Conservation (phyloP, 1,140 invertebrate species). For the Spodoptera frugiperda region DNA sequence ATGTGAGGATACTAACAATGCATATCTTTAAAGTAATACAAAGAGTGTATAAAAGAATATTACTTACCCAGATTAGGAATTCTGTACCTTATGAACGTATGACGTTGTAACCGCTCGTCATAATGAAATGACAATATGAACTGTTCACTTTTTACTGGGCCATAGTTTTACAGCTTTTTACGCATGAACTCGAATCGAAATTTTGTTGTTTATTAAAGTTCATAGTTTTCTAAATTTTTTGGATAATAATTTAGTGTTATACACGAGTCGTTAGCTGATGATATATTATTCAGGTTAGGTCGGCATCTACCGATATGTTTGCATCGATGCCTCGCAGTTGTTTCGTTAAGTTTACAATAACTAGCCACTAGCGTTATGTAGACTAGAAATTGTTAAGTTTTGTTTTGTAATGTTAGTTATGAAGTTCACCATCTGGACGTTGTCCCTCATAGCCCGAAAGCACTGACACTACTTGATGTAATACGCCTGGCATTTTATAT, state of each 20-base stretch:
- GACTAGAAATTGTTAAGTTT: constrained; percentile 49
- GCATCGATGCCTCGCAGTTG: constrained; percentile 50
- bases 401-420: constrained; percentile 47
- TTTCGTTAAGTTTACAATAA: constrained; percentile 38
- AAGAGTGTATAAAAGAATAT: constrained; percentile 43
- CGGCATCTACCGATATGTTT: constrained; percentile 59
- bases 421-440: constrained; percentile 37
- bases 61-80: constrained; percentile 35
- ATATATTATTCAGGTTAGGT: constrained; percentile 20
- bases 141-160: background rate
- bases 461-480: constrained; percentile 59
- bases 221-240: constrained; percentile 38
- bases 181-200: constrained; percentile 45
- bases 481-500: constrained; percentile 73
- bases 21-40: constrained; percentile 45
- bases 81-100: constrained; percentile 13
- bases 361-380: constrained; percentile 39
- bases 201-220: constrained; percentile 32
- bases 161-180: constrained; percentile 39
- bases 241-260: constrained; percentile 13
- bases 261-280: constrained; percentile 19
- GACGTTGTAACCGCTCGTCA: background rate
- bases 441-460: constrained; percentile 49
- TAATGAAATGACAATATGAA: constrained; percentile 33
- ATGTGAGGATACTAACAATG: constrained; percentile 38